Evolutionary conservation across 1,140 invertebrate species (phyloP).

Genomic region (Dendrolimus kikuchii): DNA sequence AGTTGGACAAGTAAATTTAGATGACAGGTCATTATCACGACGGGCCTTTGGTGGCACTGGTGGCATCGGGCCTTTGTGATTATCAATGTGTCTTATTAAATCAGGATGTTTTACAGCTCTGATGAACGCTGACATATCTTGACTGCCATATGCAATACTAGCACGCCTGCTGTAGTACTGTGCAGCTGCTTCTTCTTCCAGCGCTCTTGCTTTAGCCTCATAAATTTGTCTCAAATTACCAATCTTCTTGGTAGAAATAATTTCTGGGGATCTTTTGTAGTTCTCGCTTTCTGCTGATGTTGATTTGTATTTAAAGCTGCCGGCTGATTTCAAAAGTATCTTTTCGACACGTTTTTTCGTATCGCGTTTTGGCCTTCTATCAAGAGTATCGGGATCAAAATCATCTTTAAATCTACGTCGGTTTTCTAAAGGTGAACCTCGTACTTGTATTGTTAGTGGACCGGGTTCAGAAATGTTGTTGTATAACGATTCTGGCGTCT

Average conservation of each 20-base stretch:
- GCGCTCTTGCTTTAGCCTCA: conserved; percentile 75
- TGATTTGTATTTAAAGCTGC: conserved; percentile 75
- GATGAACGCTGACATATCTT: conserved; percentile 36
- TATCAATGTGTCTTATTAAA: conserved; percentile 32
- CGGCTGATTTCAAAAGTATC: conserved; percentile 71
- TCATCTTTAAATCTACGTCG: conserved; percentile 69
- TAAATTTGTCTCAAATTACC: conserved; percentile 84
- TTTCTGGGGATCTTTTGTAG: conserved; percentile 36
- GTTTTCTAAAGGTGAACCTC: conserved; percentile 74
- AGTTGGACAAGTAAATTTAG: conserved; percentile 30
- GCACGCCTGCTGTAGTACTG: conserved; percentile 44
- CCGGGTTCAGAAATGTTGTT: conserved; percentile 74
- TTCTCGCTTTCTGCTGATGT: conserved; percentile 24
- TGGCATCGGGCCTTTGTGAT: conserved; percentile 44
- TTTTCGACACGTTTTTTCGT: conserved; percentile 66
- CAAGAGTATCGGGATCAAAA: conserved; percentile 88
- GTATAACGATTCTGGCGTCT: conserved; percentile 70
- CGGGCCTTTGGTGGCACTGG: conserved; percentile 73
- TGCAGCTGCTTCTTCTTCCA: conserved; percentile 27
- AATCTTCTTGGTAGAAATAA: conserved; percentile 65
- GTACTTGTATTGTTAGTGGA: conserved; percentile 81
- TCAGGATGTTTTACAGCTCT: conserved; percentile 37
- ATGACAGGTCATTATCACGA: conserved; percentile 29
- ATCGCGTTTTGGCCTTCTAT: conserved; percentile 77
- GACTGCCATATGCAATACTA: conserved; percentile 38